Evolutionary conservation across 2,888 invertebrate species (phyloP), one percentile per base, ranked within the genome.

Genomic region (Priocnemis perturbator): DNA sequence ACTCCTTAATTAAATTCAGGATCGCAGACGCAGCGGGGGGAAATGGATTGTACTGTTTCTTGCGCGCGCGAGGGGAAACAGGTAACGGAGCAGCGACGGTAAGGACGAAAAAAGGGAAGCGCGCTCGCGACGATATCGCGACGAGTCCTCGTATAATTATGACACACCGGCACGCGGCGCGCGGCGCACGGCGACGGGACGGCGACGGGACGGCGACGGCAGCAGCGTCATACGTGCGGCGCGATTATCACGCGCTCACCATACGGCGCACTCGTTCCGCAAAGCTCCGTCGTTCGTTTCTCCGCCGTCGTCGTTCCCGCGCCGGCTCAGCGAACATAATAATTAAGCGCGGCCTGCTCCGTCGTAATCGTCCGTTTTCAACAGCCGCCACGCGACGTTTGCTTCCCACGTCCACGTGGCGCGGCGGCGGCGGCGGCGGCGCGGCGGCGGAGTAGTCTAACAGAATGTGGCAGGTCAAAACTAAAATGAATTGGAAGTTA

Each of bases 1-100:
- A 63, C 57, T 71, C 68, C 60, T 68, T 71, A 69, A 69, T 69
- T 67, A 69, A 69, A 67, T 69, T 69, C 66, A 66, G 66, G 44
- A 69, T 66, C 65, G 52, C 37, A 60, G 56, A 61, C 52, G 48
- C 30, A 66, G 60, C 37, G 56, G 50, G 64, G 64, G 64, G 37
- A 68, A 68, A 68, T 64, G 64, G 47, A 68, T 68, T 64, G 67
- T 68, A 53, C 59, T 30, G 59, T 52, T 60, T 47, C 37, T 68
- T 19, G 59, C 23, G 50, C 62, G 56, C 37, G 37, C 26, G 26
- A 26, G 37, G 37, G 37, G 7, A 21, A 26, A 20, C 9, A 21
- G 15, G 21, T 20, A 20, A 21, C 15, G 53, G 53, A 9, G 21
- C 20, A 4, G 23, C 14, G 4, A 20, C 21, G 20, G 21, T 7